These are phyloP conservation scores for Spizaetus ornatus DNA, from an alignment of 2,113 vertebrate species.

Conservation along the genomic window DNA sequence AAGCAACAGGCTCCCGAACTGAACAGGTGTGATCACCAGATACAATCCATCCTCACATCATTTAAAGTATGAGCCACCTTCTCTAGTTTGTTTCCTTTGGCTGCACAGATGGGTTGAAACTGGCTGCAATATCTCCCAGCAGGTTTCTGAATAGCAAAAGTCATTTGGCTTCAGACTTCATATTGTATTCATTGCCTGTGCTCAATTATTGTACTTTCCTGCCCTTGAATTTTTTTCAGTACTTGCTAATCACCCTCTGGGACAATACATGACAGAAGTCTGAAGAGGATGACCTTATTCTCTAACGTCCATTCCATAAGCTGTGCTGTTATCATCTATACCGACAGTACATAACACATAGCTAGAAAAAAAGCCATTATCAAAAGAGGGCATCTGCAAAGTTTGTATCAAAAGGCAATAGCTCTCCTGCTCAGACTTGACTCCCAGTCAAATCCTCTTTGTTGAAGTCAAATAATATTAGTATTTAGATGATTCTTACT, in stretches of 20 bases:
- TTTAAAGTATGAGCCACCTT: too few relatives aligned
- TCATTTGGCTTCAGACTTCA: conserved; percentile 16
- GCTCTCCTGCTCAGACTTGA: not conserved
- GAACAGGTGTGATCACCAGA: not conserved
- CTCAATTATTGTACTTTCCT: not conserved
- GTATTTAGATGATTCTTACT: not conserved
- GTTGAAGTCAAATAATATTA: not conserved
- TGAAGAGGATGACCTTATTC: not conserved
- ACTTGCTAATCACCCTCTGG: conserved; percentile 22
- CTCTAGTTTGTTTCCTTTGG: not conserved
- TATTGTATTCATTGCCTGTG: not conserved
- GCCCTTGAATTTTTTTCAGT: conserved; percentile 36
- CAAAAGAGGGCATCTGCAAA: not conserved
- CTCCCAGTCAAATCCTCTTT: not conserved
- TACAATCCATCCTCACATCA: not conserved
- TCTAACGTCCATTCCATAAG: not conserved
- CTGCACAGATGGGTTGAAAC: not conserved
- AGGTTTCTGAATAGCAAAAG: conserved; percentile 19
- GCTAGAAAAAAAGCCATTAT: not conserved
- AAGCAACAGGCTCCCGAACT: not conserved
- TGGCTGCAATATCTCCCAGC: not conserved
- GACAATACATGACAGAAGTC: not conserved
- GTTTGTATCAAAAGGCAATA: not conserved
- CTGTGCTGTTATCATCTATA: not conserved
- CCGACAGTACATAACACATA: not conserved